Evolutionary conservation across 2,113 vertebrate genomes (phyloP), one percentile per base, ranked within the genome.

Genomic region (Setophaga kirtlandii): DNA sequence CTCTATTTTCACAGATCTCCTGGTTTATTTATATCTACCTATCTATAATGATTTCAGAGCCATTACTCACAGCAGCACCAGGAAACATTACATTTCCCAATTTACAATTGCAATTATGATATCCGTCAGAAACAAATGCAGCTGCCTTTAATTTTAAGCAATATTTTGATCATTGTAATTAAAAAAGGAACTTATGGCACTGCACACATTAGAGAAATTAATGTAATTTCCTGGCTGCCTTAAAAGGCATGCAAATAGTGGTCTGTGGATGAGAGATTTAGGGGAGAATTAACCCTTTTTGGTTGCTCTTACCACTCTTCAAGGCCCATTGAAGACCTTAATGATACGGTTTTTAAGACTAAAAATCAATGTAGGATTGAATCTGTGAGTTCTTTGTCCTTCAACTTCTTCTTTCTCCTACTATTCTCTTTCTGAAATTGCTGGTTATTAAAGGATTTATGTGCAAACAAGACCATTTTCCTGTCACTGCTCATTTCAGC

Each of bases 131-230:
- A 98, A 98, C 97, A 97, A 97, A 97, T 96, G 97, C 98, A 98
- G 97, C 98, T 98, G 98, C 97, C 94, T 88, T 98, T 97, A 96
- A 97, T 98, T 98, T 97, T 97, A 97, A 98, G 97, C 97, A 98
- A 98, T 98, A 98, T 98, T 98, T 98, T 98, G 97, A 98, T 98
- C 98, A 98, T 97, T 96, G 95, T 98, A 98, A 98, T 98, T 98
- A 96, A 98, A 97, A 97, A 97, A 98, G 95, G 95, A 97, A 97
- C 97, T 97, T 97, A 94, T 60, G 94, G 94, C 85, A 77, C 91
- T 52, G 94, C 93, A 70, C 64, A 53, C 93, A 96, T 97, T 97
- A 97, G 94, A 94, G 94, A 97, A 98, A 98, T 98, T 98, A 98
- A 97, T 96, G 96, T 94, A 90, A 98, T 92, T 97, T 96, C 94